Evolutionary conservation across 2,797 vertebrate species (phyloP), one percentile per base, ranked within the genome.

Genomic region (Thamnophis elegans): DNA sequence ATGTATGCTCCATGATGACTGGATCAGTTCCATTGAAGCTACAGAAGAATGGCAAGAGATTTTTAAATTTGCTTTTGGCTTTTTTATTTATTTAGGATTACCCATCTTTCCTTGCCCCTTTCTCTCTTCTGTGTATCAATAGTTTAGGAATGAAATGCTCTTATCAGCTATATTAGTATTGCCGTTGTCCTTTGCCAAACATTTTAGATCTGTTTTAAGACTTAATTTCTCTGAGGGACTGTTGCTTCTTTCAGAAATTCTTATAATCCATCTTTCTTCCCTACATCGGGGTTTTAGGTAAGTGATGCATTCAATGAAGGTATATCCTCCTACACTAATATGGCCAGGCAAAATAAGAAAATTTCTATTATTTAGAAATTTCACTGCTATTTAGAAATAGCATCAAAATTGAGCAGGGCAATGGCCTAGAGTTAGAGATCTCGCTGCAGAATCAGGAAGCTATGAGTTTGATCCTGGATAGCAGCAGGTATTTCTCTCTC

Each of bases 1-100:
- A 93, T 99, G 99, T 93, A 98, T 99, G 97, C 98, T 99, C 97
- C 99, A 99, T 0, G 99, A 99, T 14, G 99, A 99, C 97, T 99
- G 99, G 99, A 99, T 99, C 95, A 99, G 99, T 96, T 98, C 99
- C 0, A 95, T 99, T 36, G 95, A 98, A 94, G 99, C 98, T 32
- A 97, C 98, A 89, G 96, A 98, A 87, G 99, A 99, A 97, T 99
- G 99, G 99, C 99, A 98, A 73, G 1, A 0, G 25, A 13, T 8
- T 89, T 78, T 22, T 85, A 73, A n/a, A 78, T 22, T 91, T 47
- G 87, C 0, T 92, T 89, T 32, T 59, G 16, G 47, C 3, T 53
- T 56, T 58, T 89, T 62, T 58, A n/a, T n/a, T 58, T 20, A 22
- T 58, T 58, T 58, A 6, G 92, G 51, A 26, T 36, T 68, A 86